These are phyloP conservation scores for Crotalus horridus DNA, from an alignment of 2,113 vertebrate species.

Conservation along the genomic window DNA sequence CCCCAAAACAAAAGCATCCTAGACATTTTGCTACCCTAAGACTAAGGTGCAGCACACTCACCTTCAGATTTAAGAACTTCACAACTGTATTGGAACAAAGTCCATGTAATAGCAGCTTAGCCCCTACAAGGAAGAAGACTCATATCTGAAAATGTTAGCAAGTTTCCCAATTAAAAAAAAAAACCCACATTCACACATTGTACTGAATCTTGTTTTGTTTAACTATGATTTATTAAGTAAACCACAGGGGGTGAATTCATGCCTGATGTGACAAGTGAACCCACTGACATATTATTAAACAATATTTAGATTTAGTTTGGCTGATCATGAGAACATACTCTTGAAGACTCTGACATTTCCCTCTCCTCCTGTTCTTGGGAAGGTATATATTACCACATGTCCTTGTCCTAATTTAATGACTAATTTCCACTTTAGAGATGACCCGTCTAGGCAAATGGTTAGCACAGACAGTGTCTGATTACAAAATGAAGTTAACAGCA, in stretches of 20 bases:
- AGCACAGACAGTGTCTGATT: neutral
- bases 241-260: neutral
- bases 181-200: neutral
- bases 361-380: neutral
- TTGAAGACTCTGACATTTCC: neutral
- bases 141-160: neutral
- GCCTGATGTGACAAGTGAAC: neutral
- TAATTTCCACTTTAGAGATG: neutral
- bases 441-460: no score
- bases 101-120: slow-evolving; percentile 77
- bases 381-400: neutral
- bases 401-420: neutral
- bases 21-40: neutral
- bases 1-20: neutral
- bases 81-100: slow-evolving; percentile 81
- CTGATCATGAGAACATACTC: neutral
- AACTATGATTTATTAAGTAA: neutral
- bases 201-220: neutral
- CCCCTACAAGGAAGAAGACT: slow-evolving; percentile 66
- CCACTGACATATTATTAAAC: neutral
- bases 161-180: neutral
- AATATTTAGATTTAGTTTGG: neutral
- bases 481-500: neutral
- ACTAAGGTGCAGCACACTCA: slow-evolving; percentile 50
- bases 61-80: slow-evolving; percentile 86